These are phyloP conservation scores for Proterorhinus semilunaris DNA, from an alignment of 2,113 vertebrate genomes.

Conservation along the genomic window DNA sequence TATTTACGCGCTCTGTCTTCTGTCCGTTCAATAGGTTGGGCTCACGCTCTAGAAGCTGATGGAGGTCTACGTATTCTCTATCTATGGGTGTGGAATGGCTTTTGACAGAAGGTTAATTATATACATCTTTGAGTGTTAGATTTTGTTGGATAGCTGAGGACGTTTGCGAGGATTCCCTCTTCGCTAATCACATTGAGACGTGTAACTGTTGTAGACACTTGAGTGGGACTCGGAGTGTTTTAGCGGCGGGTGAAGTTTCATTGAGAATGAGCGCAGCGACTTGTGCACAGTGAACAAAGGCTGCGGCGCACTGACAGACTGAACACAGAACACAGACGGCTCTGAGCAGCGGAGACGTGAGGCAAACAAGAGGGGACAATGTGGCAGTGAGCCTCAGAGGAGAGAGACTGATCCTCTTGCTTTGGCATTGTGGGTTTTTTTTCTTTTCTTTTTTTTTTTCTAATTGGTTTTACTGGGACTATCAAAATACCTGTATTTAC, in stretches of 20 bases:
- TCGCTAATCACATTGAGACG: slow-evolving; percentile 46
- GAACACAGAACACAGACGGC: slow-evolving; percentile 60
- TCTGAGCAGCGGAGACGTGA: slow-evolving; percentile 12
- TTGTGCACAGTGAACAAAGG: slow-evolving; percentile 51
- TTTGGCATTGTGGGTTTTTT: neutral
- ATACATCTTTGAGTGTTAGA: slow-evolving; percentile 18
- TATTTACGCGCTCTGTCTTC: neutral
- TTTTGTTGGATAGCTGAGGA: slow-evolving; percentile 30
- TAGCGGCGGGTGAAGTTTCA: slow-evolving; percentile 55
- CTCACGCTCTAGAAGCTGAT: slow-evolving; percentile 5
- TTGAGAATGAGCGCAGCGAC: slow-evolving; percentile 55
- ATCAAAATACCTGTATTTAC: too few species aligned
- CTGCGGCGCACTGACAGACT: slow-evolving; percentile 55
- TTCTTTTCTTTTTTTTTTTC: neutral
- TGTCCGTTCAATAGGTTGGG: slow-evolving; percentile 18
- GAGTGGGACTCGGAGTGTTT: slow-evolving; percentile 45
- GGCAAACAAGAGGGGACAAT: slow-evolving; percentile 13
- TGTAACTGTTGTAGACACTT: slow-evolving; percentile 51
- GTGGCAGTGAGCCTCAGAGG: slow-evolving; percentile 33
- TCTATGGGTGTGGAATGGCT: too few species aligned
- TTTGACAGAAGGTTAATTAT: too few species aligned
- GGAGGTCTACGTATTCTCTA: too few species aligned
- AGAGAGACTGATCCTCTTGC: slow-evolving; percentile 23
- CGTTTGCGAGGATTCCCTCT: slow-evolving; percentile 26
- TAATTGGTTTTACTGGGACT: too few species aligned